Conservation (phyloP, 2,113 vertebrate genomes). For the Gymnorhina tibicen region DNA sequence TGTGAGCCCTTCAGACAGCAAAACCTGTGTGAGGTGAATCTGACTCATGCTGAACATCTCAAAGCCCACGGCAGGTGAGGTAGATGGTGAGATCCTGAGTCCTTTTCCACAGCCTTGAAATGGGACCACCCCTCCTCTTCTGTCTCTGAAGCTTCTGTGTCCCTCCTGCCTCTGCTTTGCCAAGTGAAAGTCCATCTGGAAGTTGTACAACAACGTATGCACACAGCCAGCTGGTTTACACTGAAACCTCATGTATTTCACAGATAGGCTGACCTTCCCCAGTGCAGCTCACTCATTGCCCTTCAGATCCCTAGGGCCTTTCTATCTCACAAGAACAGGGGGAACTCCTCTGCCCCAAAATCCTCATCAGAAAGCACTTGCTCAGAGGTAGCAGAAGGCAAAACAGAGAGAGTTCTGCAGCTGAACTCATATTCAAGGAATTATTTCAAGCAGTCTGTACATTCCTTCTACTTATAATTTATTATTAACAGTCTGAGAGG, state of each 20-base stretch:
- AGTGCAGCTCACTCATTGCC: accelerated
- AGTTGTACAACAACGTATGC: neutral
- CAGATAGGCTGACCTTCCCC: neutral
- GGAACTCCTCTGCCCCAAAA: neutral
- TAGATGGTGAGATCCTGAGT: neutral
- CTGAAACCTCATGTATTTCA: neutral
- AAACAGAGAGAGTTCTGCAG: neutral
- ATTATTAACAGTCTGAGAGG: conserved; percentile 34
- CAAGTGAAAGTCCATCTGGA: neutral
- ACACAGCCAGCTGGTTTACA: neutral
- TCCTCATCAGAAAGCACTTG: neutral
- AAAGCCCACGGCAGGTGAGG: neutral
- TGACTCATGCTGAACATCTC: accelerated
- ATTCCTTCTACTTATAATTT: conserved; percentile 16
- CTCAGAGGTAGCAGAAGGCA: neutral
- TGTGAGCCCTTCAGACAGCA: neutral
- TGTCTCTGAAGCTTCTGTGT: neutral
- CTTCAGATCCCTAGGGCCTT: neutral
- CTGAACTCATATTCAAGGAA: neutral
- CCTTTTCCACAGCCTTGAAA: neutral
- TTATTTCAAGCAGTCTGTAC: conserved; percentile 6
- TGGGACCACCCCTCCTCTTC: neutral
- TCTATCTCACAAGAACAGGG: neutral
- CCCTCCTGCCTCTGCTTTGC: neutral
- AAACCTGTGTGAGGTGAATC: neutral